A percentile compares a stretch with the other conserved stretches of the same genome.
phyloP scores from a whole-genome alignment of 2,888 invertebrate species.

The Acleris laterana region DNA sequence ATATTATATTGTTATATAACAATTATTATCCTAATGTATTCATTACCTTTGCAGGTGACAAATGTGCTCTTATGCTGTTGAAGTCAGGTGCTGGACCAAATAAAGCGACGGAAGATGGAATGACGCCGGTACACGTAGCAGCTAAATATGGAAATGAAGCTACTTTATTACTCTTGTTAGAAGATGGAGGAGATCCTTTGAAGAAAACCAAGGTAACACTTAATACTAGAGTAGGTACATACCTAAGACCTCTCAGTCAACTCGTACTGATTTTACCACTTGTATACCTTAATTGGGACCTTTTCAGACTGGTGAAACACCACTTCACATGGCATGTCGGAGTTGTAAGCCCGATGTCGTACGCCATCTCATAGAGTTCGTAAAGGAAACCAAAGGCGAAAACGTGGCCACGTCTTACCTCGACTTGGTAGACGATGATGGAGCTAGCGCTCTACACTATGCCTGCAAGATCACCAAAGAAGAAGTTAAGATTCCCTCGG shows the following conservation, averaged over 20 bases:
- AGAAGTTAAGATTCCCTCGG: conserved; percentile 89
- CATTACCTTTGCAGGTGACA: conserved; percentile 63
- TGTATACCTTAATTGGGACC: too few species aligned
- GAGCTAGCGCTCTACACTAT: conserved; percentile 97
- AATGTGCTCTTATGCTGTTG: conserved; percentile 97
- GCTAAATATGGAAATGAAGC: conserved; percentile 95
- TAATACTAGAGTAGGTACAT: too few species aligned
- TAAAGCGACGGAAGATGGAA: conserved; percentile 96
- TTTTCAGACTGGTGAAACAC: conserved; percentile 94
- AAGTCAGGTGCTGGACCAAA: conserved; percentile 99
- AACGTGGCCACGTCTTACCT: conserved; percentile 93
- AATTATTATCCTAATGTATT: too few species aligned
- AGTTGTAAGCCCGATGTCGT: conserved; percentile 94
- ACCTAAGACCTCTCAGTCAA: too few species aligned
- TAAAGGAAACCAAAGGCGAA: conserved; percentile 89
- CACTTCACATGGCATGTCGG: conserved; percentile 96
- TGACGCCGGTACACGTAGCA: conserved; percentile 98
- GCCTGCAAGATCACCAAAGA: conserved; percentile 95
- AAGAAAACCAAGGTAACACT: conserved; percentile 92
- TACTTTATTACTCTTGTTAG: conserved; percentile 93
- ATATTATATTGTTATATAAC: too few species aligned
- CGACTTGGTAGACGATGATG: conserved; percentile 94
- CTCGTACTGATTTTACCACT: too few species aligned
- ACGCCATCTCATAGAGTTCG: conserved; percentile 92
- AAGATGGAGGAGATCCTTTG: conserved; percentile 97